These are phyloP conservation scores for Lacerta viridis DNA, from an alignment of 2,797 vertebrate species.

Conservation along the genomic window DNA sequence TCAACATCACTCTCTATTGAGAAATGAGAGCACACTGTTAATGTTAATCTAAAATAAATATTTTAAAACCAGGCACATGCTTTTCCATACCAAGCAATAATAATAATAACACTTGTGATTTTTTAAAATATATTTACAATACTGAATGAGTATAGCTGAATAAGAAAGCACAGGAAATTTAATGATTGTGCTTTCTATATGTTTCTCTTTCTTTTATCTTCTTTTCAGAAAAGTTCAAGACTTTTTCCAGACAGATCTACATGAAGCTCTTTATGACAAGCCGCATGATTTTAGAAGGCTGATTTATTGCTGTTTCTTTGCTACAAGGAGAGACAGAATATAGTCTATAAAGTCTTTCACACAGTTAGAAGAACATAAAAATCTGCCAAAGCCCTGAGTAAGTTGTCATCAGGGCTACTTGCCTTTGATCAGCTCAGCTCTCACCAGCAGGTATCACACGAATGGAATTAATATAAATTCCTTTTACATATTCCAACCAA, in stretches of 20 bases:
- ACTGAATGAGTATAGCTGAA: background rate
- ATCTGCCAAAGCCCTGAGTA: constrained; percentile 37
- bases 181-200: background rate
- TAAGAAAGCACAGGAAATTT: background rate
- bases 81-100: background rate
- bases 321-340: background rate
- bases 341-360: constrained; percentile 28
- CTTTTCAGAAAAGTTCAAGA: fast-evolving
- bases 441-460: constrained; percentile 53
- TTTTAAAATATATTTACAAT: background rate
- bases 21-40: background rate
- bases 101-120: background rate
- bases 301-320: background rate
- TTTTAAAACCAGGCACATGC: background rate
- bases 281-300: background rate
- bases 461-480: constrained; percentile 54
- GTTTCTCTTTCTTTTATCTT: fast-evolving
- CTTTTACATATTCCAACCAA: constrained; percentile 41
- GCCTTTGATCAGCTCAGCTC: constrained; percentile 38
- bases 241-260: background rate
- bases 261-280: background rate
- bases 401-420: constrained; percentile 45
- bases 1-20: background rate
- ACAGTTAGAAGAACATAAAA: constrained; percentile 2
- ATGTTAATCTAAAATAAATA: background rate